Evolutionary conservation across 2,888 invertebrate species (phyloP).

Genomic region (Aphodius sticticus): DNA sequence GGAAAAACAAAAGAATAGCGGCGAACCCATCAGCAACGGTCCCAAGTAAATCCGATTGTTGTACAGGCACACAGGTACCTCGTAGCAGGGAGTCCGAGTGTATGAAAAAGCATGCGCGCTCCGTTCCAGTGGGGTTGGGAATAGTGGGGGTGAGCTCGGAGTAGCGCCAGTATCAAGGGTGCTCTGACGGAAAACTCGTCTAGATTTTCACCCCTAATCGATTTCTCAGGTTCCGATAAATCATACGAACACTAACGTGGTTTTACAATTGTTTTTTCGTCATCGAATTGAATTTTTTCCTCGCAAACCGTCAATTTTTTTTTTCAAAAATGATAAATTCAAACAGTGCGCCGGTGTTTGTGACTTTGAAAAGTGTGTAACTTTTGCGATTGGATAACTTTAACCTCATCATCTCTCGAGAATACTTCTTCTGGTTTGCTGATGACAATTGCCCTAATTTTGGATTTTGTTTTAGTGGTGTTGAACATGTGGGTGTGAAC

Average conservation of each 20-base stretch:
- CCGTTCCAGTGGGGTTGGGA: conserved; percentile 44
- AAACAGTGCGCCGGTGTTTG: not conserved
- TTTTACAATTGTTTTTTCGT: conserved; percentile 8
- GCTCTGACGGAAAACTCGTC: conserved; percentile 51
- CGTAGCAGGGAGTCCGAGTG: conserved; percentile 49
- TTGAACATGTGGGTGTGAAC: not conserved
- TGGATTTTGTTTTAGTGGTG: conserved; percentile 7
- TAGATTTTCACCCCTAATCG: conserved; percentile 49
- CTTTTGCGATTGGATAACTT: conserved; percentile 16
- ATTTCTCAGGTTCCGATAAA: conserved; percentile 39
- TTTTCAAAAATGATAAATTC: not conserved
- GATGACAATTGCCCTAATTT: not conserved
- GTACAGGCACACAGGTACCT: conserved; percentile 50
- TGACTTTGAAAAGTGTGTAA: not conserved
- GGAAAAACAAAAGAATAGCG: conserved; percentile 26
- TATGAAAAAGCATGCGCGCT: conserved; percentile 37
- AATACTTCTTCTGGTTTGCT: not conserved
- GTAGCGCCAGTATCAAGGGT: conserved; percentile 55
- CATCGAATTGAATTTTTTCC: not conserved
- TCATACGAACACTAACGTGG: conserved; percentile 11
- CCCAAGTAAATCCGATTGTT: conserved; percentile 47
- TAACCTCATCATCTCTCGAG: not conserved
- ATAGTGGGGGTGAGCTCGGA: conserved; percentile 53
- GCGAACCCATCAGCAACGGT: conserved; percentile 20
- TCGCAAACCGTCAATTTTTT: not conserved